These are phyloP conservation scores for Amphimedon queenslandica DNA, from an alignment of 37 sponge, comb jelly and placozoan species.

Conservation along the genomic window DNA sequence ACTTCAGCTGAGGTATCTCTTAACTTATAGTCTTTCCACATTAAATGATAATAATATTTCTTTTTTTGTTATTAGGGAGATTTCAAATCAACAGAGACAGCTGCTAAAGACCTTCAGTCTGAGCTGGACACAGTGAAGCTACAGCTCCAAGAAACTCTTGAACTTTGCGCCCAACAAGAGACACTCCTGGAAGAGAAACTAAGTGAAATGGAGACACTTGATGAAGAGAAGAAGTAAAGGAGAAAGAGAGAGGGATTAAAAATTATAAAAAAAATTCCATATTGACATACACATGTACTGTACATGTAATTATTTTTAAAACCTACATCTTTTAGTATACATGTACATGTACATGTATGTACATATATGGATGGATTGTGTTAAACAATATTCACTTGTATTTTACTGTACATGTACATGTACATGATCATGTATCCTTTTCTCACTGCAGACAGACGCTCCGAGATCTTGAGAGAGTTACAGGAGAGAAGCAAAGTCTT, in stretches of 20 bases:
- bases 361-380: background rate
- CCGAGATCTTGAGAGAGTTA: background rate
- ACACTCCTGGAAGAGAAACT: slow-evolving; percentile 44
- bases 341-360: background rate
- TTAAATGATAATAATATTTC: too few relatives aligned
- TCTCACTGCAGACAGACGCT: background rate
- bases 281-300: too few relatives aligned
- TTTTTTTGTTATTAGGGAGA: slow-evolving; percentile 9
- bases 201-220: slow-evolving; percentile 18
- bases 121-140: slow-evolving; percentile 13
- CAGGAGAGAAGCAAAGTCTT: slow-evolving; percentile 18
- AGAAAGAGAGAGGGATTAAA: too few relatives aligned
- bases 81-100: slow-evolving; percentile 19
- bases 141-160: slow-evolving; percentile 41
- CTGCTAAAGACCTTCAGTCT: slow-evolving; percentile 19
- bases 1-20: background rate
- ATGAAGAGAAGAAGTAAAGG: slow-evolving; percentile 34
- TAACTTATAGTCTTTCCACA: too few relatives aligned
- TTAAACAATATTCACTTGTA: too few relatives aligned
- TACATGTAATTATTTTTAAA: too few relatives aligned
- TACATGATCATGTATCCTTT: background rate
- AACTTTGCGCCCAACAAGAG: slow-evolving; percentile 37
- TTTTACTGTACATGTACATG: too few relatives aligned
- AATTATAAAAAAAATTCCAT: too few relatives aligned
- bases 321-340: background rate